Evolutionary conservation across 2,797 vertebrate species (phyloP).

Genomic region (Arrhamphus sclerolepis): DNA sequence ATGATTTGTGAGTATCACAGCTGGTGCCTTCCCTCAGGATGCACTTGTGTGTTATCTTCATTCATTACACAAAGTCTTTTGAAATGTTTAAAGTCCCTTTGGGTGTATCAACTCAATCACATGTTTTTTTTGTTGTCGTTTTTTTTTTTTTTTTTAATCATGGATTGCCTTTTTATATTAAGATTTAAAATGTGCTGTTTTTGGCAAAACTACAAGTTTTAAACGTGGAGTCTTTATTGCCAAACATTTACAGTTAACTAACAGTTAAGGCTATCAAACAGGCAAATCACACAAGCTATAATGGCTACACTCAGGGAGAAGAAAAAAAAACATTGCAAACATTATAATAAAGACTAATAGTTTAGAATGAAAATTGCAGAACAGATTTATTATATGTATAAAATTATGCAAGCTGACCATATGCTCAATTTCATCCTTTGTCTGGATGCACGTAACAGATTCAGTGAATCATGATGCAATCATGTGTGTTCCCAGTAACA

Average conservation of each 20-base stretch:
- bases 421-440: conserved; percentile 1
- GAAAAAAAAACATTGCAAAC: conserved; percentile 32
- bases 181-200: conserved; percentile 32
- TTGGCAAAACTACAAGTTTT: conserved; percentile 20
- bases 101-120: conserved; percentile 38
- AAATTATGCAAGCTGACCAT: conserved; percentile 3
- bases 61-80: conserved; percentile 65
- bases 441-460: no score
- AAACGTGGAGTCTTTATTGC: conserved; percentile 38
- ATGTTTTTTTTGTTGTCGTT: no score
- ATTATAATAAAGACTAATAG: conserved; percentile 29
- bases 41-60: conserved; percentile 63
- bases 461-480: no score
- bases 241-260: conserved; percentile 24
- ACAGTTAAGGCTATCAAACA: conserved; percentile 30
- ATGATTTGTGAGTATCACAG: conserved; percentile 61
- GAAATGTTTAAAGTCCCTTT: conserved; percentile 57
- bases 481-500: no score
- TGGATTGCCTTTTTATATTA: conserved; percentile 25
- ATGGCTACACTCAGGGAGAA: conserved; percentile 30
- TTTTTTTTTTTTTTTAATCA: no score
- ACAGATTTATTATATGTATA: conserved; percentile 10
- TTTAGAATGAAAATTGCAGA: conserved; percentile 39
- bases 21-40: conserved; percentile 59
- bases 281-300: conserved; percentile 52